Percentiles rank a stretch among this genome's conserved stretches.
Conservation (phyloP, 1,140 invertebrate genomes). For the Papilio polyxenes region DNA sequence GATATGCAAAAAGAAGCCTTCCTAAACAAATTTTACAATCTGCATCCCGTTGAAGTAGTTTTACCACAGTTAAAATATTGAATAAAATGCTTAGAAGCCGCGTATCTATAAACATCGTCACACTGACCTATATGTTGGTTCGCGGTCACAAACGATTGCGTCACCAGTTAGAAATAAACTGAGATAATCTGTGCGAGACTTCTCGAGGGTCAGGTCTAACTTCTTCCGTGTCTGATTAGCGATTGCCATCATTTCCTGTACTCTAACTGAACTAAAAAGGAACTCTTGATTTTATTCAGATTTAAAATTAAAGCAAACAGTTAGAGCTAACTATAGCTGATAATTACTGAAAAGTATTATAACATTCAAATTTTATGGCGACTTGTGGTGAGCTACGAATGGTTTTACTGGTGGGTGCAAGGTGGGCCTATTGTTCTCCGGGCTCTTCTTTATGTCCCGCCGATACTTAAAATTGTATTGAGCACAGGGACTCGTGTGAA, state of each 20-base stretch:
- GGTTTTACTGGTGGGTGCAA: too few relatives aligned
- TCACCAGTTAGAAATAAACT: slow-evolving; percentile 22
- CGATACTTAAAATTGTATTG: too few relatives aligned
- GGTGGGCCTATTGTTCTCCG: too few relatives aligned
- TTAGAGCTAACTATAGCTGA: too few relatives aligned
- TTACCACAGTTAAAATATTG: not conserved
- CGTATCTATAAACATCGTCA: slow-evolving; percentile 16
- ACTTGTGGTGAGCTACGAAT: not conserved
- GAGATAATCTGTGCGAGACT: slow-evolving; percentile 21
- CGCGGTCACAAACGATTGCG: not conserved
- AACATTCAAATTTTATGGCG: not conserved
- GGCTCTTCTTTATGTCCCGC: too few relatives aligned
- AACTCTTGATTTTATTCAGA: not conserved
- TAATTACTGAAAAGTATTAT: not conserved
- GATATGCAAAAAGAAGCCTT: too few relatives aligned
- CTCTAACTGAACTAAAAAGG: not conserved
- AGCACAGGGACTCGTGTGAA: too few relatives aligned
- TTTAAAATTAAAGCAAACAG: not conserved
- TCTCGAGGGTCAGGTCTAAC: slow-evolving; percentile 30
- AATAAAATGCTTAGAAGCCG: not conserved
- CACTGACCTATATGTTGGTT: slow-evolving; percentile 5
- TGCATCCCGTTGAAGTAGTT: not conserved
- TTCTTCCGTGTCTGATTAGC: slow-evolving; percentile 24
- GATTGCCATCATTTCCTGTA: slow-evolving; percentile 19
- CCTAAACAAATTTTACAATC: not conserved